Evolutionary conservation across 1,140 invertebrate genomes (phyloP).

Genomic region (Macrobrachium nipponense): DNA sequence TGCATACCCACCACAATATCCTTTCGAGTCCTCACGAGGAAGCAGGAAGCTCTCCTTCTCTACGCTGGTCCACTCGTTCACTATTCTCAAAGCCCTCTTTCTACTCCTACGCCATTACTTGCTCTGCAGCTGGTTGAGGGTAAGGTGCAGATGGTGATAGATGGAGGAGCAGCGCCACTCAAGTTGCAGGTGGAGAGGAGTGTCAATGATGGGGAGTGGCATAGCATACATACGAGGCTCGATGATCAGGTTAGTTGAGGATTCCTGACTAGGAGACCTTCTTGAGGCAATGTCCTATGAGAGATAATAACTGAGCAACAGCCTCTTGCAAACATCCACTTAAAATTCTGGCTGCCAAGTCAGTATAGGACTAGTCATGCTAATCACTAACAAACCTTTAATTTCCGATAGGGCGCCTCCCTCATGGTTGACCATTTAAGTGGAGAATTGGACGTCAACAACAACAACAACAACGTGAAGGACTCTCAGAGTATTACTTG

Average conservation of each 20-base stretch:
- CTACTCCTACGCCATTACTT: background rate
- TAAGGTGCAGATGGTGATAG: background rate
- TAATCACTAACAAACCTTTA: no score
- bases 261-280: no score
- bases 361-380: no score
- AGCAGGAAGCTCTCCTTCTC: constrained; percentile 4
- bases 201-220: constrained; percentile 13
- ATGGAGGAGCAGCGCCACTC: background rate
- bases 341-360: no score
- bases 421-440: no score
- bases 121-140: constrained; percentile 4
- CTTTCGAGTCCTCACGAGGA: constrained; percentile 19
- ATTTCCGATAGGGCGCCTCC: no score
- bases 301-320: background rate
- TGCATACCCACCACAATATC: constrained; percentile 21
- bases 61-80: constrained; percentile 3
- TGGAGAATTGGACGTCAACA: no score
- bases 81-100: background rate
- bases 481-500: background rate
- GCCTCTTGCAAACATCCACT: background rate
- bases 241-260: background rate
- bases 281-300: background rate
- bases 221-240: background rate
- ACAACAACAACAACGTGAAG: no score
- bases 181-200: background rate